Evolutionary conservation across 2,797 vertebrate species (phyloP).

Genomic region (Balearica regulorum): DNA sequence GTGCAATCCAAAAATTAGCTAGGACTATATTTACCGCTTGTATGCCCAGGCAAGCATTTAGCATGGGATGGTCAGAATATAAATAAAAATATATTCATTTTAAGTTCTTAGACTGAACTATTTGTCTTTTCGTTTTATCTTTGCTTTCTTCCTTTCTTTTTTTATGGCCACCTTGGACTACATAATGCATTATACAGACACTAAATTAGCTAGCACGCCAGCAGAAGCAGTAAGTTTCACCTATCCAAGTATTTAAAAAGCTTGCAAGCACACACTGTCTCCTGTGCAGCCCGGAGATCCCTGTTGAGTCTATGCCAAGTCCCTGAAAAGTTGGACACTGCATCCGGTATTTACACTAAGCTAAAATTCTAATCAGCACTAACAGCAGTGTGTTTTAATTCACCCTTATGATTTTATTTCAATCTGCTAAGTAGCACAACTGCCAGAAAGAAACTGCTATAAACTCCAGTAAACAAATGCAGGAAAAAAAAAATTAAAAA

Average conservation of each 20-base stretch:
- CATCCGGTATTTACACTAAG: slow-evolving; percentile 81
- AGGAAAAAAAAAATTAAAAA: neutral
- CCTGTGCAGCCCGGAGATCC: slow-evolving; percentile 76
- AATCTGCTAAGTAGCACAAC: slow-evolving; percentile 82
- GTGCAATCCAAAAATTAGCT: neutral
- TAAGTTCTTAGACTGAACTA: neutral
- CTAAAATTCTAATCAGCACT: slow-evolving; percentile 83
- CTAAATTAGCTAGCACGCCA: slow-evolving; percentile 34
- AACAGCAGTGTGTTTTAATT: slow-evolving; percentile 84
- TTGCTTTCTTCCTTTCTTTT: neutral
- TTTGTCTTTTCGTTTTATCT: neutral
- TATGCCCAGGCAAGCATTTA: neutral
- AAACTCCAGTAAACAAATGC: slow-evolving; percentile 81
- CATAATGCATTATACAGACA: slow-evolving; percentile 38
- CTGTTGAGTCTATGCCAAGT: slow-evolving; percentile 77
- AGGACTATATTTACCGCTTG: neutral
- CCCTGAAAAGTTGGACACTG: slow-evolving; percentile 81
- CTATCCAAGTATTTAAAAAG: slow-evolving; percentile 74
- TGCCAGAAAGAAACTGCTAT: slow-evolving; percentile 82
- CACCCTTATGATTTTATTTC: slow-evolving; percentile 83
- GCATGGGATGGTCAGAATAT: neutral
- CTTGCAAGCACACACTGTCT: slow-evolving; percentile 72
- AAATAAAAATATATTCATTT: neutral
- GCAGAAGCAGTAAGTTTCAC: slow-evolving; percentile 68
- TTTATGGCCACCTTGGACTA: slow-evolving; percentile 34